Evolutionary conservation across 2,888 invertebrate genomes (phyloP).

Genomic region (Melanostoma mellinum): DNA sequence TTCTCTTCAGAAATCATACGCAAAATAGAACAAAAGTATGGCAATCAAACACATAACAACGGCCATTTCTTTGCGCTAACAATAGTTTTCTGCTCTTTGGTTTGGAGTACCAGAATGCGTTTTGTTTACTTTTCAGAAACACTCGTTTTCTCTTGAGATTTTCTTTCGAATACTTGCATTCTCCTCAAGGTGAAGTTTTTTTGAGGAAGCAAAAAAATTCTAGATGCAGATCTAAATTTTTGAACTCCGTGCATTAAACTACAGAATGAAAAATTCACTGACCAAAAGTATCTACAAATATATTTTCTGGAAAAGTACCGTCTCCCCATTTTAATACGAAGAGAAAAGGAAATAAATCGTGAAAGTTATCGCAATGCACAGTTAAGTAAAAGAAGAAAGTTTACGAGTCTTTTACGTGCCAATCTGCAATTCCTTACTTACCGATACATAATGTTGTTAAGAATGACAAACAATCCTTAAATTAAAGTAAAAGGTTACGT

Average conservation of each 20-base stretch:
- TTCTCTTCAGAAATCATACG: slow-evolving; percentile 3
- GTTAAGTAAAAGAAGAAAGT: neutral
- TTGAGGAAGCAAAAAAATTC: neutral
- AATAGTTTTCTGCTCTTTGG: slow-evolving; percentile 17
- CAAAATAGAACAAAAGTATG: slow-evolving; percentile 24
- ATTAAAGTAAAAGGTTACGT: slow-evolving; percentile 28
- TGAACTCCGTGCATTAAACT: too few relatives aligned
- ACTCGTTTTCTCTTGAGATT: slow-evolving; percentile 6
- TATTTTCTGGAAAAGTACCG: neutral
- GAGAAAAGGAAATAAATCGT: slow-evolving; percentile 3
- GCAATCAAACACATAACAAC: slow-evolving; percentile 46
- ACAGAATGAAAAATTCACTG: too few relatives aligned
- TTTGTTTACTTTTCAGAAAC: slow-evolving; percentile 20
- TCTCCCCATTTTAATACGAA: neutral
- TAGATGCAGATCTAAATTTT: too few relatives aligned
- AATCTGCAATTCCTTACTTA: slow-evolving; percentile 17
- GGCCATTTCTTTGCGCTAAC: slow-evolving; percentile 16
- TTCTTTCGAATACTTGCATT: neutral
- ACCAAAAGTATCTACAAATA: neutral
- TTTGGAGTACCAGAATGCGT: slow-evolving; percentile 5
- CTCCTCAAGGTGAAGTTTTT: neutral
- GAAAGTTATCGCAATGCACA: neutral
- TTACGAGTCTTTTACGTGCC: slow-evolving; percentile 41
- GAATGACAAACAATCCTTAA: slow-evolving; percentile 11
- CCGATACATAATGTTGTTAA: slow-evolving; percentile 6